phyloP scores from a whole-genome alignment of 2,797 vertebrate genomes.

The Nyctibius grandis region DNA sequence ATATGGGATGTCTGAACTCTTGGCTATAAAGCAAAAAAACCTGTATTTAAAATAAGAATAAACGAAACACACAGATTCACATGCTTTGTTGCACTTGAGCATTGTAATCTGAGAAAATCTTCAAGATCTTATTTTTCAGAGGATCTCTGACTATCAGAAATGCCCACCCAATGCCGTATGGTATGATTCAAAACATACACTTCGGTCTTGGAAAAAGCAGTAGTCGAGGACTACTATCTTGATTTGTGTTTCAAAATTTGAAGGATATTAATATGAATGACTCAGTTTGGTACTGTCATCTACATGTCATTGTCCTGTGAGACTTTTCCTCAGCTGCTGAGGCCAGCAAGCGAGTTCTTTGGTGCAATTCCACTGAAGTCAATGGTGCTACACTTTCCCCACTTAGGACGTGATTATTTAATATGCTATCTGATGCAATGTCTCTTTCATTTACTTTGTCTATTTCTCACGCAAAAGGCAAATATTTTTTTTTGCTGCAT shows the following conservation, averaged over 20 bases:
- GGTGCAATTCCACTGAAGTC: neutral
- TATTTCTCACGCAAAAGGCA: neutral
- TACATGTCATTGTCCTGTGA: neutral
- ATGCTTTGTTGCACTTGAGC: neutral
- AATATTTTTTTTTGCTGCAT: neutral
- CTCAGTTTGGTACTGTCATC: neutral
- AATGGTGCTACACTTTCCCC: neutral
- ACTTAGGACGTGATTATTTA: neutral
- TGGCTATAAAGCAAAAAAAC: neutral
- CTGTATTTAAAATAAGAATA: neutral
- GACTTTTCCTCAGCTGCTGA: neutral
- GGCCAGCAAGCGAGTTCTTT: neutral
- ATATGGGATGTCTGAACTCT: neutral
- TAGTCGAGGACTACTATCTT: neutral
- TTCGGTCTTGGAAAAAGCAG: neutral
- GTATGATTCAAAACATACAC: neutral
- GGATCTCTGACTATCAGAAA: neutral
- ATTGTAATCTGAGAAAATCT: neutral
- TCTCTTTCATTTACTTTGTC: neutral
- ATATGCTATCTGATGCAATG: neutral
- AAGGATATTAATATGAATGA: neutral
- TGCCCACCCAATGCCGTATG: rapidly evolving
- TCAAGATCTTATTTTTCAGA: neutral
- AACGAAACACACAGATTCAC: neutral
- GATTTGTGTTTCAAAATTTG: neutral